A percentile compares a stretch with the other conserved stretches of the same genome.
phyloP scores from a whole-genome alignment of 2,113 vertebrate species.

The Lamprologus callipterus region DNA sequence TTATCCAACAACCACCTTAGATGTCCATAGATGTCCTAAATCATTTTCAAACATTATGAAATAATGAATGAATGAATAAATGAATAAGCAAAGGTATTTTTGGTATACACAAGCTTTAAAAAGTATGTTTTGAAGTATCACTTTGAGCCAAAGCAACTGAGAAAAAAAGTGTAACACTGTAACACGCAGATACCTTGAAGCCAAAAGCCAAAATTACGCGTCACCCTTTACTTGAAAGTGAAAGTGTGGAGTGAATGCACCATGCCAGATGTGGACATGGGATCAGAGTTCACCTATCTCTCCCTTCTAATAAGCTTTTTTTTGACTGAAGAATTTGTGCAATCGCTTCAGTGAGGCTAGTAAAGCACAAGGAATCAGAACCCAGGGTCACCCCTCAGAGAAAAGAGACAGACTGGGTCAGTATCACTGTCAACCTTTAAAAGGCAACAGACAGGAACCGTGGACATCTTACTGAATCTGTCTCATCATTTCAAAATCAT shows the following conservation, averaged over 20 bases:
- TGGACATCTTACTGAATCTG: not conserved
- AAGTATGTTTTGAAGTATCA: not conserved
- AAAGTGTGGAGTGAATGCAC: not conserved
- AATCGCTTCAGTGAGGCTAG: not conserved
- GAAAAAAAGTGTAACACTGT: not conserved
- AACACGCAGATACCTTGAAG: not conserved
- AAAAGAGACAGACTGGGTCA: slow-evolving; percentile 1
- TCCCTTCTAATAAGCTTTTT: slow-evolving; percentile 18
- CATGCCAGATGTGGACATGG: not conserved
- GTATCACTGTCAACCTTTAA: not conserved
- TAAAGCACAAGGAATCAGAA: slow-evolving; percentile 20
- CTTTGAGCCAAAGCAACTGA: not conserved
- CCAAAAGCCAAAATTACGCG: not conserved
- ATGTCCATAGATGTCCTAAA: not conserved
- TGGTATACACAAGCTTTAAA: not conserved
- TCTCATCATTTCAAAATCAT: not conserved
- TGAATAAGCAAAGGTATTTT: not conserved
- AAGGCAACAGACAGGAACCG: not conserved
- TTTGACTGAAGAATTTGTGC: slow-evolving; percentile 9
- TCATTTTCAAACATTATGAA: not conserved
- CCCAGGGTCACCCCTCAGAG: not conserved
- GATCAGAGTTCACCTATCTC: slow-evolving; percentile 21
- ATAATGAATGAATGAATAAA: not conserved
- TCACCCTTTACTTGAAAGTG: not conserved
- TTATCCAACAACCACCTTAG: not conserved